Conservation (phyloP, 2,113 vertebrate genomes). For the Corythaeola cristata region DNA sequence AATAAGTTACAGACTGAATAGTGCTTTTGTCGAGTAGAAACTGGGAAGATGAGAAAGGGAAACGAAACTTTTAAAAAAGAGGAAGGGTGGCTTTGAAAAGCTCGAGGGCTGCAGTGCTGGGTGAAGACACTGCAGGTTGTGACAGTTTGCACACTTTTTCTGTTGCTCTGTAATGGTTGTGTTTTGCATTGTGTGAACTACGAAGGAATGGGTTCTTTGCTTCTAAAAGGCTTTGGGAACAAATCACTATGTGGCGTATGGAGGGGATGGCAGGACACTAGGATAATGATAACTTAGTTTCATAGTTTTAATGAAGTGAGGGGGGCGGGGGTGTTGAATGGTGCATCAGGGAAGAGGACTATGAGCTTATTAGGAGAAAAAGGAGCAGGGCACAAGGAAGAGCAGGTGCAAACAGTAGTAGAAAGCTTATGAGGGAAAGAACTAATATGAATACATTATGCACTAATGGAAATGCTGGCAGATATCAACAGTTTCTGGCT, state of each 20-base stretch:
- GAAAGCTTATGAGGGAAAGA: background rate
- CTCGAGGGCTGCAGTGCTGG: background rate
- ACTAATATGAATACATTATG: background rate
- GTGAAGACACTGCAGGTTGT: background rate
- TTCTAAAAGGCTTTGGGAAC: background rate
- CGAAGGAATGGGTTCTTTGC: background rate
- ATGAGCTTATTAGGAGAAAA: background rate
- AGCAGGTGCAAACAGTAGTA: background rate
- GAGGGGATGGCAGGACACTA: background rate
- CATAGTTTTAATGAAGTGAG: background rate
- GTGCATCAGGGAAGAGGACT: background rate
- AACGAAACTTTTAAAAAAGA: background rate
- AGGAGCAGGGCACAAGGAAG: background rate
- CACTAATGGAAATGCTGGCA: background rate
- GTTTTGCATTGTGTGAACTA: background rate
- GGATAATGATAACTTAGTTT: background rate
- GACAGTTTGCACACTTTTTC: background rate
- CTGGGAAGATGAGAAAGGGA: background rate
- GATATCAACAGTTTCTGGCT: background rate
- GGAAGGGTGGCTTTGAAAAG: background rate
- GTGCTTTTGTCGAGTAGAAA: background rate
- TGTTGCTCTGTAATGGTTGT: background rate
- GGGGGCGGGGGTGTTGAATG: fast-evolving
- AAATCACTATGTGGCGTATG: background rate
- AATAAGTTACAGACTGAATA: background rate